Conservation (phyloP, 2,888 invertebrate species). For the Zaprionus lineosus region DNA sequence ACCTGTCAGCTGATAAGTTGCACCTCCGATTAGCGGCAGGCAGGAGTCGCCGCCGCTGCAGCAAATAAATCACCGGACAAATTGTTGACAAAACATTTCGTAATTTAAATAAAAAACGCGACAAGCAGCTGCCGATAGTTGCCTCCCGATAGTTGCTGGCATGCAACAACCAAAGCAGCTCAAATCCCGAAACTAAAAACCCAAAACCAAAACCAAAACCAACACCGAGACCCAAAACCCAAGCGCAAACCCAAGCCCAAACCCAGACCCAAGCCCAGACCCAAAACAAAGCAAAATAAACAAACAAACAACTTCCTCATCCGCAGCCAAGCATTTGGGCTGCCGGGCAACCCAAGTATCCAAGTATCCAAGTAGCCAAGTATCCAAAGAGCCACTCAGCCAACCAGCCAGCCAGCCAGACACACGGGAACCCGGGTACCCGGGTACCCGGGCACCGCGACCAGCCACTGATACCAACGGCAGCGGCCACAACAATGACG, state of each 20-base stretch:
- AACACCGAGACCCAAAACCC: neutral
- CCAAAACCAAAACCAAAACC: constrained; percentile 4
- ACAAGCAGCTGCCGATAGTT: constrained; percentile 66
- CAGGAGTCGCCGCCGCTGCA: constrained; percentile 11
- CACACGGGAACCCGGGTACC: too few species aligned
- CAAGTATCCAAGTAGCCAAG: too few species aligned
- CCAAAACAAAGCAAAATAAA: neutral
- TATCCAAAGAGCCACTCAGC: too few species aligned
- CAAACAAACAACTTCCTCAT: constrained; percentile 66
- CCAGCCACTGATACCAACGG: constrained; percentile 12
- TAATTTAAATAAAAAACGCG: constrained; percentile 69
- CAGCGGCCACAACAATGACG: constrained; percentile 48
- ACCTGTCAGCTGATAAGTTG: constrained; percentile 71
- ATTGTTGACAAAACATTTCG: constrained; percentile 78
- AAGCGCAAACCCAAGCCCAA: constrained; percentile 3
- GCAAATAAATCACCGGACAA: constrained; percentile 72
- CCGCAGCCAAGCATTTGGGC: constrained; percentile 49
- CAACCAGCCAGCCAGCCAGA: constrained; percentile 1
- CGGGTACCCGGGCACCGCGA: constrained; percentile 18
- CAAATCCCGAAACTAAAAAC: constrained; percentile 18
- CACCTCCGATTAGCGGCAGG: constrained; percentile 50
- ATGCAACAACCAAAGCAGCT: constrained; percentile 40
- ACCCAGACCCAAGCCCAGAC: neutral
- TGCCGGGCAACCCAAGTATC: constrained; percentile 8
- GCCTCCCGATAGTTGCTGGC: constrained; percentile 52